Conservation (phyloP, 2,888 invertebrate species). For the Sarcophaga variegata region DNA sequence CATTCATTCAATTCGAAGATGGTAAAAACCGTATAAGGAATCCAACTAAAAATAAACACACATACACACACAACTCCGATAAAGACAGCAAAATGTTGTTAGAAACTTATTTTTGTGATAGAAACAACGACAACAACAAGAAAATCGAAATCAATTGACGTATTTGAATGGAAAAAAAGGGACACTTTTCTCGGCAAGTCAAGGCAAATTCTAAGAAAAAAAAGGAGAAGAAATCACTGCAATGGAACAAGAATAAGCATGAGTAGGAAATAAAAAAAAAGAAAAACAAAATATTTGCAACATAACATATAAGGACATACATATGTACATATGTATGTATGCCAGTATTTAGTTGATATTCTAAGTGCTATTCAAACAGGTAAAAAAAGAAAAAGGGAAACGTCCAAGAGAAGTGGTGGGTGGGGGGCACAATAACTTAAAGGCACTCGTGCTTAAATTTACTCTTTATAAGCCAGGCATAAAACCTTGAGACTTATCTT, state of each 20-base stretch:
- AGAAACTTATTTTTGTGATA: background rate
- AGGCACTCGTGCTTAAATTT: background rate
- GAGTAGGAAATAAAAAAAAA: background rate
- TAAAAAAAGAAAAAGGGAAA: background rate
- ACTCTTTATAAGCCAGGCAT: background rate
- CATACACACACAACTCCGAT: slow-evolving; percentile 3
- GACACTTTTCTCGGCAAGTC: slow-evolving; percentile 30
- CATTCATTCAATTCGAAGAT: slow-evolving; percentile 52
- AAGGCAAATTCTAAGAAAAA: slow-evolving; percentile 6
- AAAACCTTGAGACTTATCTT: background rate
- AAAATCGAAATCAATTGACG: slow-evolving; percentile 65
- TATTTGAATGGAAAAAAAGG: slow-evolving; percentile 60
- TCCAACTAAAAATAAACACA: background rate
- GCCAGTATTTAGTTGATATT: background rate
- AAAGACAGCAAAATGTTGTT: slow-evolving; percentile 6
- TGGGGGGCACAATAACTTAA: background rate
- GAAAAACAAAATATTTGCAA: background rate
- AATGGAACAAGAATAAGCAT: background rate
- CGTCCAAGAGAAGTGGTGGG: background rate
- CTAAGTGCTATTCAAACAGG: slow-evolving; percentile 39
- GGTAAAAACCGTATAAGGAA: background rate
- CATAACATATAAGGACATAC: no score
- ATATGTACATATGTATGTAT: background rate
- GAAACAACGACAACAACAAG: slow-evolving; percentile 6
- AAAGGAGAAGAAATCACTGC: background rate